Evolutionary conservation across 2,797 vertebrate species (phyloP).

Genomic region (Anableps anableps): DNA sequence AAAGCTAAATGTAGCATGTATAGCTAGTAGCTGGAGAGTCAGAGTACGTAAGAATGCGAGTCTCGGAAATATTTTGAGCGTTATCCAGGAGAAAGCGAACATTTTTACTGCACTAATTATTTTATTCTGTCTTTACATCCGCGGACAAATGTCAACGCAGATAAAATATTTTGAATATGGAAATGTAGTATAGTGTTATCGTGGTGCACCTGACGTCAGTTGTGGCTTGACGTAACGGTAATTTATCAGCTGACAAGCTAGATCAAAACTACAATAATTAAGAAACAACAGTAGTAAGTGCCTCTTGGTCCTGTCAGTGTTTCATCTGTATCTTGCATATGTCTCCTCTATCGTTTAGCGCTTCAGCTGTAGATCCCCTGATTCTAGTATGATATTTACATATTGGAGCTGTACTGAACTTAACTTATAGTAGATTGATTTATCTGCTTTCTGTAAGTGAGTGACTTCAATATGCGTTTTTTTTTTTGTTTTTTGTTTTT

Average conservation of each 20-base stretch:
- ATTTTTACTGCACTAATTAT: neutral
- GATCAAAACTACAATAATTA: neutral
- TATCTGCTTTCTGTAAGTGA: neutral
- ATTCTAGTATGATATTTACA: neutral
- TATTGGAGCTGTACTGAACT: neutral
- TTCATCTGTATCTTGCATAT: neutral
- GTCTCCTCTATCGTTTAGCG: no score
- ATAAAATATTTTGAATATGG: neutral
- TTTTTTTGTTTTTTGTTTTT: neutral
- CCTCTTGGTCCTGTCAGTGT: neutral
- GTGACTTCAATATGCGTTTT: neutral
- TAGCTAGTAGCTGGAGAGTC: constrained; percentile 68
- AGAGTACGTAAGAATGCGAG: neutral
- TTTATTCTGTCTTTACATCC: neutral
- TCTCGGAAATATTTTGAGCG: neutral
- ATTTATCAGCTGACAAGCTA: neutral
- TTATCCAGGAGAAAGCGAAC: fast-evolving
- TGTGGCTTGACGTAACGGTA: constrained; percentile 37
- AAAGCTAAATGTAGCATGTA: constrained; percentile 52
- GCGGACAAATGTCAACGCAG: neutral
- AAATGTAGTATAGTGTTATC: neutral
- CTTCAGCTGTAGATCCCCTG: neutral
- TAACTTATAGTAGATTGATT: neutral
- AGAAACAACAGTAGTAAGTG: neutral
- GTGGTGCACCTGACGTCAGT: constrained; percentile 44